Base-by-base conservation (phyloP, 2,797 vertebrate species). In the Sciurus carolinensis region DNA sequence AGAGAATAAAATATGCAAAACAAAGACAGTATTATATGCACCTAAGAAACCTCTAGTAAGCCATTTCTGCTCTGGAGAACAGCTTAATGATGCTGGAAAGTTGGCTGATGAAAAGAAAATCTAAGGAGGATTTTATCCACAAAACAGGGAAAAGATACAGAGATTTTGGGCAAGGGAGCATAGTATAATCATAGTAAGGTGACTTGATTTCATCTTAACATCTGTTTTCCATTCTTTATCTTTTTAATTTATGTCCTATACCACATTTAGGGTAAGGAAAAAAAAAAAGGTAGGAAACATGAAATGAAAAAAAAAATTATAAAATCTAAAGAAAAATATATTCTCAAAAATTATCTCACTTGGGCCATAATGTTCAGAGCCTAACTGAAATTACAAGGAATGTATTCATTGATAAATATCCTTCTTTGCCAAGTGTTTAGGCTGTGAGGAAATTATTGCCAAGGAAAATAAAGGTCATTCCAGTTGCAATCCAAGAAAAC, bases 401-500 rank as follows among this genome's bases (percentile, higher is more conserved):
- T 64, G 14, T 33, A 15, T 52, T n/a, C 36, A 44, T 2, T 83
- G 62, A 82, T 42, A 92, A 87, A 36, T 17, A 81, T 67, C 1
- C 28, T 93, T 89, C 59, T 82, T 75, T 85, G 42, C 54, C 47
- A 79, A 93, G 2, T 83, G 14, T 69, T 71, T 94, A 12, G 0
- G 30, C 0, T 64, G 8, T 54, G 30, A 77, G 7, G 3, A 20
- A 77, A 67, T 77, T 90, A 90, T 81, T 90, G 44, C 24, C 87
- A 87, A 94, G 52, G 52, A 95, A 44, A 96, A 59, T 50, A 89
- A 97, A 96, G 89, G 89, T 91, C 47, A 0, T 72, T 85, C 18
- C 52, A 96, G 94, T 96, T 44, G 30, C 39, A 79, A 24, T 64
- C 44, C 24, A 89, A 81, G 57, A 94, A 95, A 96, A 94, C 52